Evolutionary conservation across 1,140 invertebrate genomes (phyloP), one percentile per base, ranked within the genome.

Genomic region (Eurosta solidaginis): DNA sequence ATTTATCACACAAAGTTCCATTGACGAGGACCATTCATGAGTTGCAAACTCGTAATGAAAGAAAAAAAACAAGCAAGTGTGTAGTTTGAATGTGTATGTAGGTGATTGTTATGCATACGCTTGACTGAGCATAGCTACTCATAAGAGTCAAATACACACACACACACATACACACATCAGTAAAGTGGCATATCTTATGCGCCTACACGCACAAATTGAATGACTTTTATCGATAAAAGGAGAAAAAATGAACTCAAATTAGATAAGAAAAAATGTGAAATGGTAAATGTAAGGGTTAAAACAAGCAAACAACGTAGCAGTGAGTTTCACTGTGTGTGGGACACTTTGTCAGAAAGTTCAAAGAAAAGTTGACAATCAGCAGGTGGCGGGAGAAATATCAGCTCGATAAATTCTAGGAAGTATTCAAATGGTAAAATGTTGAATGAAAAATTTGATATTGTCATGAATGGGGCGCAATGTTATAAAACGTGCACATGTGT

Each of bases 181-280:
- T n/a, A n/a, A n/a, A n/a, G n/a, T n/a, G 1, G 36, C 14, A 33
- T 3, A 5, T 6, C 33, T 5, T 25, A 22, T 68, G 29, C n/a
- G 59, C 59, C 29, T 33, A 68, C 59, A 68, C 54, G 29, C 27
- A 3, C 59, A 68, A 68, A 40, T 40, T 68, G 59, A n/a, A 68
- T 68, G 33, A 20, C 59, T 68, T 68, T 68, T 33, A 68, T 68
- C 59, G 59, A 68, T 68, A 68, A 22, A 68, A n/a, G n/a, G n/a
- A n/a, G 33, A 33, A 68, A 52, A 52, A 52, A 49, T 33, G n/a
- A n/a, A n/a, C n/a, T n/a, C n/a, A n/a, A n/a, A n/a, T 63, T 42
- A 40, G 33, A 29, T 17, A 68, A 20, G 14, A 49, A 49, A 54
- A 40, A 9, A 68, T 68, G 59, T n/a, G n/a, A 12, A 68, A n/a